A percentile compares a stretch with the other conserved stretches of the same genome.
phyloP scores from a whole-genome alignment of 2,113 vertebrate genomes.

The Candoia aspera region DNA sequence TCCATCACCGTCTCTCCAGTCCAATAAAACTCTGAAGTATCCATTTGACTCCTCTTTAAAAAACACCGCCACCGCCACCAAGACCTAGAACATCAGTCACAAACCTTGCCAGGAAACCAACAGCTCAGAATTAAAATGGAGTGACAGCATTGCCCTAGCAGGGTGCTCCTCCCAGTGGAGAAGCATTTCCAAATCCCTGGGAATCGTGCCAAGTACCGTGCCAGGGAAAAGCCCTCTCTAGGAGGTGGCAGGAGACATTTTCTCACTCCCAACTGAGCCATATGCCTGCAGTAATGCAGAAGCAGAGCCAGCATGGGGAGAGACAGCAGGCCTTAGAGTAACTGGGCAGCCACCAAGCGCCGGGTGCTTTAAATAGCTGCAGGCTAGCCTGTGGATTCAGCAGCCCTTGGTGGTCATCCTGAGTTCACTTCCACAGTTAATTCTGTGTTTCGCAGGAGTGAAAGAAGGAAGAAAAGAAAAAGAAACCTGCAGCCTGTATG shows the following conservation, averaged over 20 bases:
- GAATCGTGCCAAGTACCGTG: not conserved
- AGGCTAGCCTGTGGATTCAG: not conserved
- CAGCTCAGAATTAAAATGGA: slow-evolving; percentile 17
- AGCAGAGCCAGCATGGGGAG: not conserved
- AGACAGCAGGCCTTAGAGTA: not conserved
- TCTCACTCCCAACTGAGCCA: not conserved
- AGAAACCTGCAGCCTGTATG: slow-evolving; percentile 4
- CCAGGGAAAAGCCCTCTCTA: rapidly evolving
- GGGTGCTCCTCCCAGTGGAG: not conserved
- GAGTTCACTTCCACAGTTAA: slow-evolving; percentile 14
- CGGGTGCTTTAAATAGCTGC: not conserved
- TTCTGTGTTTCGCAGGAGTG: not conserved
- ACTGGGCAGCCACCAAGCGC: not conserved
- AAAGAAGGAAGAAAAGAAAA: not conserved
- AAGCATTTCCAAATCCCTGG: slow-evolving; percentile 11
- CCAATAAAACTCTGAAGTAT: not conserved
- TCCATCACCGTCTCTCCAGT: not conserved
- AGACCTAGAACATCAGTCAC: not conserved
- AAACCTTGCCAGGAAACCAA: not conserved
- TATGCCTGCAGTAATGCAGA: slow-evolving; percentile 4
- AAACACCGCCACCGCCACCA: not conserved
- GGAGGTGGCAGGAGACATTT: rapidly evolving
- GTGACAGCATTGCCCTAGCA: not conserved
- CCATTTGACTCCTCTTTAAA: not conserved
- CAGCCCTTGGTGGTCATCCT: slow-evolving; percentile 7